Evolutionary conservation across 2,797 vertebrate species (phyloP).

Genomic region (Octomys mimax): DNA sequence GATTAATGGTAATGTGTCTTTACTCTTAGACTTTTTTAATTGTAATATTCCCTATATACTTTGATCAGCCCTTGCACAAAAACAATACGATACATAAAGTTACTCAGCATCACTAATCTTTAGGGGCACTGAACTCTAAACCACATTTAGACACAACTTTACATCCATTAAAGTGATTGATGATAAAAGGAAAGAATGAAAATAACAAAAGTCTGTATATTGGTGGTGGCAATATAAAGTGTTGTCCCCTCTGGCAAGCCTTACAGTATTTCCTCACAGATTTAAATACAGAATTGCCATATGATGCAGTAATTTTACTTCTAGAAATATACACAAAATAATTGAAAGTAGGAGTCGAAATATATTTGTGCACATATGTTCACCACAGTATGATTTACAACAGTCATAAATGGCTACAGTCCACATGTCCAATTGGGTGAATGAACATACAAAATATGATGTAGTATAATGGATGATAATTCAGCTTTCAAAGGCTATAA

Average conservation of each 20-base stretch:
- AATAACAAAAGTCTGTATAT: neutral
- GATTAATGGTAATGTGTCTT: neutral
- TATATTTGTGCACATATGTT: neutral
- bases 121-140: neutral
- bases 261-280: neutral
- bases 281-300: neutral
- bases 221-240: neutral
- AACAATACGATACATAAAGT: neutral
- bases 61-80: neutral
- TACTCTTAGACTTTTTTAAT: neutral
- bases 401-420: neutral
- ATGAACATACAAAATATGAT: neutral
- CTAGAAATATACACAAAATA: no score
- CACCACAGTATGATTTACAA: neutral
- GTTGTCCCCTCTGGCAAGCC: neutral
- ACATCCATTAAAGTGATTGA: neutral
- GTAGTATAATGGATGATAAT: neutral
- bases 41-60: neutral
- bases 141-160: neutral
- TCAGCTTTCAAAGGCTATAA: neutral
- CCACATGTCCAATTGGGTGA: neutral
- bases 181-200: neutral
- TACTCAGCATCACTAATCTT: neutral
- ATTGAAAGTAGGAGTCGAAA: neutral
- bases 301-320: neutral